Base-by-base conservation (phyloP, 1,140 invertebrate species). In the Eupristina koningsbergeri region DNA sequence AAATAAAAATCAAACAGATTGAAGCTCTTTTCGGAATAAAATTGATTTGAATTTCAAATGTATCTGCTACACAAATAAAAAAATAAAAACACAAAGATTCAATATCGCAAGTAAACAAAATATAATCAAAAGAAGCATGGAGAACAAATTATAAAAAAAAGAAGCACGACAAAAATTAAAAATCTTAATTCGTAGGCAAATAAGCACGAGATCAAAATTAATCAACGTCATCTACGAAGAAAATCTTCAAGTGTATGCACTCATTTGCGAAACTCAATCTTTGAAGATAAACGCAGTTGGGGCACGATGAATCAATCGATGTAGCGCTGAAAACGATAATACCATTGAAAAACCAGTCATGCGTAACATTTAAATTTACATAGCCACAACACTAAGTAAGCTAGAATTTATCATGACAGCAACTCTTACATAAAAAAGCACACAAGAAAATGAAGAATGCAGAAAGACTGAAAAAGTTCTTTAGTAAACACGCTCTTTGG, bases 261-360 rank as follows among this genome's bases (percentile, higher is more conserved):
- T 76, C 50, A 85, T 69, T 78, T 58, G 79, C 69, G 84, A 85
- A 58, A 85, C 78, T 61, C 84, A 85, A 76, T 81, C 79, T 85
- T 73, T 85, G 81, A 47, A 79, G 41, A 85, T 39, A 80, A 85
- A 76, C 78, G 79, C 79, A 47, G 84, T 63, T 61, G 78, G 81
- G 41, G 73, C 61, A 17, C 58, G 79, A 53, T 78, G 79, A 50
- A 81, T 78, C 73, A 85, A 85, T 74, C 84, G 74, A 36, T 47
- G 34, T 45, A 77, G 79, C 84, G 77, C 79, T 85, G 79, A 85
- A 85, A 85, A 63, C 84, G 84, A 78, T 67, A 84, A 83, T 83
- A 34, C 0, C 53, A 47, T 81, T 81, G 29, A 81, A 81, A 81
- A 75, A 81, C 0, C 22, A 71, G 76, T 39, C n/a, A 3, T 1